Base-by-base conservation (phyloP, 2,888 invertebrate species). In the Ganaspis brasiliensis region DNA sequence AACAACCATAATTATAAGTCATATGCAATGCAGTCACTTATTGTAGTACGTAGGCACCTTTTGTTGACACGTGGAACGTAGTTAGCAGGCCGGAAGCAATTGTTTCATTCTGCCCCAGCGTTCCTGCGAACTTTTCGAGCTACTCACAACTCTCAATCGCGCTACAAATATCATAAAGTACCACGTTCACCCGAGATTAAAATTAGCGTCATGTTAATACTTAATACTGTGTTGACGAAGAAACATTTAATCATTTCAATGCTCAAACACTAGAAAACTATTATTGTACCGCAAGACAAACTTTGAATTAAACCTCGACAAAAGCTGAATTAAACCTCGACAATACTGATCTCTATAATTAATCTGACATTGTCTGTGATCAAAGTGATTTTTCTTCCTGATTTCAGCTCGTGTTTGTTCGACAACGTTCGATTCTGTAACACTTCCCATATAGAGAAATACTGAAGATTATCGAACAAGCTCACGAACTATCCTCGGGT, bases 1-100 rank as follows among this genome's bases (percentile, higher is more conserved):
- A 81, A 82, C 81, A 82, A 78, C 76, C 81, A 84, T 85, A 76
- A 79, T 82, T 81, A 75, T 75, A 71, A 67, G 76, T 76, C 73
- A 73, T 75, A 56, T 72, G 56, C 31, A 72, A 72, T 55, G 37
- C 52, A 55, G 71, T 52, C 52, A 55, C 35, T 56, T 72, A 72
- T 2, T 72, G 31, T 67, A 67, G 67, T 67, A 67, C 24, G 67
- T 45, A 67, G 67, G 67, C 67, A 67, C 67, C 67, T 67, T 67
- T 67, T 67, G 45, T 67, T 67, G 67, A 67, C 12, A 49, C 24
- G 45, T 45, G 26, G 45, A 67, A 67, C 45, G 67, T 67, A 45
- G 45, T n/a, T 45, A 67, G 45, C 21, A 26, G 67, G 45, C 24
- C 16, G 67, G 40, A 67, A 67, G 26, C 1, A 12, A 67, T 67